These are phyloP conservation scores for Erebia aethiops DNA, from an alignment of 2,888 invertebrate species.

Conservation along the genomic window DNA sequence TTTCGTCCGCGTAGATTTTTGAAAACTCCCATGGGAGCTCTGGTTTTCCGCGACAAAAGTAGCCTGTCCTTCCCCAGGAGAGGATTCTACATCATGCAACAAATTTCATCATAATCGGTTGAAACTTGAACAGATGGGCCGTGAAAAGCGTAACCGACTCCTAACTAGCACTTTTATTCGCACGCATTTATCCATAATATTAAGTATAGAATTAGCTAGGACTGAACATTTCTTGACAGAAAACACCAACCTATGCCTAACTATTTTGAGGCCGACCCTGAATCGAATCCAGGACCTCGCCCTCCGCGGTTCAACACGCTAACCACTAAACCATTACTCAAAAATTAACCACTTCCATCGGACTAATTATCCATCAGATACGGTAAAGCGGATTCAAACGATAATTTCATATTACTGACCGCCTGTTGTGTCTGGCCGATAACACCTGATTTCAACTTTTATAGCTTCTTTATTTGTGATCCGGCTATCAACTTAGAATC, in stretches of 20 bases:
- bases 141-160: no score
- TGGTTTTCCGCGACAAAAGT: no score
- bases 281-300: not conserved
- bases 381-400: not conserved
- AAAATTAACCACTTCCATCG: not conserved
- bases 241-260: not conserved
- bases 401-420: not conserved
- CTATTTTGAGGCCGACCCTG: not conserved
- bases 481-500: no score
- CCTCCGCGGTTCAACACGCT: not conserved
- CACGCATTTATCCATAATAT: no score
- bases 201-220: not conserved
- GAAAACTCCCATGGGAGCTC: no score
- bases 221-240: not conserved
- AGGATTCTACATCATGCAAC: no score
- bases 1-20: no score
- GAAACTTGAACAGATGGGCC: no score
- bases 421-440: not conserved
- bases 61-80: no score
- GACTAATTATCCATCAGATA: no score
- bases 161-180: no score
- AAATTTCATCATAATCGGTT: no score
- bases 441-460: not conserved
- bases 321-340: not conserved
- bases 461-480: conserved; percentile 2